Evolutionary conservation across 2,888 invertebrate genomes (phyloP).

Genomic region (Esperia sulphurella): DNA sequence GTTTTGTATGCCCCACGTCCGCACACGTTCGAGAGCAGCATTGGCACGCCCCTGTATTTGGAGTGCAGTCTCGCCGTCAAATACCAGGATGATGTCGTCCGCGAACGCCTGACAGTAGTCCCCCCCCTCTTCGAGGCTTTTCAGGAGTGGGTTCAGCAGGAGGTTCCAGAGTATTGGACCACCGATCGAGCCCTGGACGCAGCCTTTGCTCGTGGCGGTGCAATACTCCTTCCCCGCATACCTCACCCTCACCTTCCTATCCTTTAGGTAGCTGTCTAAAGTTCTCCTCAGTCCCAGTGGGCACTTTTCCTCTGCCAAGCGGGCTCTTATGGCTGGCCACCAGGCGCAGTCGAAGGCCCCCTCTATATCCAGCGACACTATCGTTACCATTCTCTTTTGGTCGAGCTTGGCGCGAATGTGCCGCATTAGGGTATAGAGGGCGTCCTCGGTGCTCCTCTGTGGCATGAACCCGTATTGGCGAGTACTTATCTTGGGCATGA

Average conservation of each 20-base stretch:
- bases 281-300: conserved; percentile 7
- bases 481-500: conserved; percentile 4
- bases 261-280: conserved; percentile 2
- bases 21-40: conserved; percentile 8
- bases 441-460: conserved; percentile 6
- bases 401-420: neutral
- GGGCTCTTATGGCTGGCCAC: conserved; percentile 7
- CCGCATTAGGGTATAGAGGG: conserved; percentile 2
- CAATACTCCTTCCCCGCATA: neutral
- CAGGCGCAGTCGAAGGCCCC: conserved; percentile 10
- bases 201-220: conserved; percentile 5
- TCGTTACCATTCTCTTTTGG: conserved; percentile 2
- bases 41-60: conserved; percentile 9
- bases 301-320: conserved; percentile 6
- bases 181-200: conserved; percentile 15
- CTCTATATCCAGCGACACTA: conserved; percentile 13
- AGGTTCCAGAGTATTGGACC: conserved; percentile 16
- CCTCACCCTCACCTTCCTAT: neutral
- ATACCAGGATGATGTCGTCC: conserved; percentile 9
- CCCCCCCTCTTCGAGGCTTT: neutral
- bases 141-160: conserved; percentile 9
- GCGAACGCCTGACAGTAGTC: conserved; percentile 14
- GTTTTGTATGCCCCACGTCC: conserved; percentile 11
- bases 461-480: conserved; percentile 16
- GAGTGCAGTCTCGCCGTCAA: conserved; percentile 5